Conservation (phyloP, 2,888 invertebrate species). For the Biston betularia region DNA sequence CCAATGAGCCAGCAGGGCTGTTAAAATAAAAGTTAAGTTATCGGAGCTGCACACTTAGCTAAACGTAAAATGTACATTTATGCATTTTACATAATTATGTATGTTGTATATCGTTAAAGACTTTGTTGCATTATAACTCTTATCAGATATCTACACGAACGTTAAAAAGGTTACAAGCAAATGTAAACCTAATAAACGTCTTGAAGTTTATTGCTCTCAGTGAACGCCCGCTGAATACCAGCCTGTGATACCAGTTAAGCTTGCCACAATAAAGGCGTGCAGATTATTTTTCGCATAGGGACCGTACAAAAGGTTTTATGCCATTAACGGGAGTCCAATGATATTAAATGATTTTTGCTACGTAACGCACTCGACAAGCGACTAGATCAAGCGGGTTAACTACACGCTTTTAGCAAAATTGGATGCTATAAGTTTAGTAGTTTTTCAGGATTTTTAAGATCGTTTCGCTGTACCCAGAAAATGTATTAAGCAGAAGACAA, state of each 20-base stretch:
- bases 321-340: conserved; percentile 66
- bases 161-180: conserved; percentile 11
- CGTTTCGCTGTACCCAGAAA: too few relatives aligned
- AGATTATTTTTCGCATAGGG: conserved; percentile 60
- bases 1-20: too few relatives aligned
- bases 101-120: neutral
- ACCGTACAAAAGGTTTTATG: conserved; percentile 67
- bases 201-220: conserved; percentile 12
- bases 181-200: conserved; percentile 17
- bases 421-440: too few relatives aligned
- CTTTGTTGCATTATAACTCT: neutral
- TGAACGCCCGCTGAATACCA: conserved; percentile 11
- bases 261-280: conserved; percentile 21
- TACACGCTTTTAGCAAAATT: neutral
- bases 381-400: conserved; percentile 10
- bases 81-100: too few relatives aligned
- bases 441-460: too few relatives aligned
- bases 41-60: too few relatives aligned
- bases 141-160: conserved; percentile 4
- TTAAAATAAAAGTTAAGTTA: too few relatives aligned
- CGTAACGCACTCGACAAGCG: conserved; percentile 47
- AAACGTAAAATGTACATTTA: too few relatives aligned
- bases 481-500: too few relatives aligned
- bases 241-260: conserved; percentile 1
- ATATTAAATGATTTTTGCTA: conserved; percentile 68